phyloP scores from a whole-genome alignment of 2,797 vertebrate genomes.

The Urosaurus nigricauda region DNA sequence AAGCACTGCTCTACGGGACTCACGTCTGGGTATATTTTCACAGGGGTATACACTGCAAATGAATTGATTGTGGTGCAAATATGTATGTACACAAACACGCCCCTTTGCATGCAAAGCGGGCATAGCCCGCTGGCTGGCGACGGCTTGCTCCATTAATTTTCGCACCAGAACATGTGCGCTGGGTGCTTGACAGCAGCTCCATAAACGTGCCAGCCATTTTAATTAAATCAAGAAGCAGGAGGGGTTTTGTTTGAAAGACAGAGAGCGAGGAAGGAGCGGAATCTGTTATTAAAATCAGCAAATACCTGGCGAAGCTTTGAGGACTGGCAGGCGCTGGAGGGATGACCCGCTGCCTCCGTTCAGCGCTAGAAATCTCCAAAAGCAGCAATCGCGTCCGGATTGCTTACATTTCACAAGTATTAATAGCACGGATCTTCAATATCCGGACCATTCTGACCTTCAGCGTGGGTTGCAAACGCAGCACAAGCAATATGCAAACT shows the following conservation, averaged over 20 bases:
- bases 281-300: constrained; percentile 8
- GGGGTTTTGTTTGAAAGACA: neutral
- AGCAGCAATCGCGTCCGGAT: no score
- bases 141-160: neutral
- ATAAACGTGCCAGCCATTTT: neutral
- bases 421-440: neutral
- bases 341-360: no score
- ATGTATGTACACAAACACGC: neutral
- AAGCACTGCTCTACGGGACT: no score
- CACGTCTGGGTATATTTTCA: neutral
- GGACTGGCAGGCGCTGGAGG: neutral
- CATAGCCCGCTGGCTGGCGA: neutral
- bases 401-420: neutral
- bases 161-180: neutral
- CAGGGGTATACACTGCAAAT: neutral
- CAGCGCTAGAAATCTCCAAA: neutral
- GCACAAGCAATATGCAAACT: neutral
- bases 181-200: constrained; percentile 15
- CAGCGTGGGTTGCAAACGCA: no score
- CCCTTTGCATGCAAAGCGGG: neutral
- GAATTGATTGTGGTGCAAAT: neutral
- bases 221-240: constrained; percentile 7
- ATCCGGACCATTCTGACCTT: neutral
- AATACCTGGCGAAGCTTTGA: neutral
- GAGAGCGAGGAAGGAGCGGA: neutral